A percentile compares a stretch with the other conserved stretches of the same genome.
Evolutionary conservation across 2,113 vertebrate genomes (phyloP).

Genomic region (Cinclus mexicanus): DNA sequence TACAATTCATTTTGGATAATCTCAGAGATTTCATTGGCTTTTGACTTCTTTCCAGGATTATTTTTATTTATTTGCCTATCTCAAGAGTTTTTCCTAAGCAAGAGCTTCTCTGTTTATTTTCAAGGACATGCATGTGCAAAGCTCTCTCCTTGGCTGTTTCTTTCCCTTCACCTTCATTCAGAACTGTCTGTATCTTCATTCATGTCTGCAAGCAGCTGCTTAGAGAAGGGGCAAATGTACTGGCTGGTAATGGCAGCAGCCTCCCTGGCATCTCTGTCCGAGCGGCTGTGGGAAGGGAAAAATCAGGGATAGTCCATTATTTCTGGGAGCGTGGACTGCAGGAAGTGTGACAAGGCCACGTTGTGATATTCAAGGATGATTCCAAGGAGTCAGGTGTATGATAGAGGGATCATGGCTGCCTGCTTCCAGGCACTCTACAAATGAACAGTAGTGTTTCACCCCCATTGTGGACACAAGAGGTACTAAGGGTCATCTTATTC

Average conservation of each 20-base stretch:
- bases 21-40: background rate
- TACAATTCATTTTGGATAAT: background rate
- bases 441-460: background rate
- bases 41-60: background rate
- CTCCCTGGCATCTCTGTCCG: constrained; percentile 20
- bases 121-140: background rate
- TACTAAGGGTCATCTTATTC: background rate
- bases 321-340: background rate
- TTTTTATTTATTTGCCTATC: background rate
- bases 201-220: background rate
- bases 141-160: background rate
- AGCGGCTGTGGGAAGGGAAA: constrained; percentile 2
- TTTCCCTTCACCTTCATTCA: background rate
- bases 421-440: background rate
- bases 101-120: background rate
- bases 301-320: background rate
- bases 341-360: background rate
- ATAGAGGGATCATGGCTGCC: background rate
- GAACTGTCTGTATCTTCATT: background rate
- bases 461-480: background rate
- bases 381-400: background rate
- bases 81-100: background rate
- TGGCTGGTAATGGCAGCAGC: constrained; percentile 31
- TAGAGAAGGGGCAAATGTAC: background rate
- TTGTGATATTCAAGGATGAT: background rate